These are phyloP conservation scores for Okapia johnstoni DNA, from an alignment of 2,113 vertebrate species.

Conservation along the genomic window DNA sequence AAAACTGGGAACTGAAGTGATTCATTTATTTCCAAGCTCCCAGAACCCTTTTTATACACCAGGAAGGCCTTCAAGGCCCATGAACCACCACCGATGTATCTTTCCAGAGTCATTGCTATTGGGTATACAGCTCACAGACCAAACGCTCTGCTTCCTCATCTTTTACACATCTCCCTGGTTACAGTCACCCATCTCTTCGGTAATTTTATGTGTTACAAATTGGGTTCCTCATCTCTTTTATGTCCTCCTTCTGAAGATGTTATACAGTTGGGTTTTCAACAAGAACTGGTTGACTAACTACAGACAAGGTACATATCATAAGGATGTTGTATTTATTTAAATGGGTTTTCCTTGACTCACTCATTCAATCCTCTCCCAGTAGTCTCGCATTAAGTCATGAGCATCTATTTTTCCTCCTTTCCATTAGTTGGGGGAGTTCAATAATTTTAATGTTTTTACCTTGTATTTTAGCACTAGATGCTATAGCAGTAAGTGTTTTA, in stretches of 20 bases:
- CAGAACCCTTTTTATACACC: not conserved
- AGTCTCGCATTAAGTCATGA: conserved; percentile 16
- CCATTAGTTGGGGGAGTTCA: conserved; percentile 19
- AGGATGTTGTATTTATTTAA: conserved; percentile 21
- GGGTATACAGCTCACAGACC: not conserved
- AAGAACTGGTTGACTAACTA: not conserved
- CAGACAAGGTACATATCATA: not conserved
- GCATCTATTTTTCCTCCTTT: not conserved
- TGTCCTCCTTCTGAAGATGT: not conserved
- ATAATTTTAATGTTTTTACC: conserved; percentile 47
- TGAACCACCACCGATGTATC: not conserved
- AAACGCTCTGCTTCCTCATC: not conserved
- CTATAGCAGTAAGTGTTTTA: conserved; percentile 5
- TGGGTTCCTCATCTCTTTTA: not conserved
- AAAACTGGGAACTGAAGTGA: not conserved
- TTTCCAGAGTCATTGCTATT: not conserved
- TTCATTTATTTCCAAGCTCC: not conserved
- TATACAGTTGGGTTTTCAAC: not conserved
- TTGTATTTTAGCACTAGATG: conserved; percentile 1
- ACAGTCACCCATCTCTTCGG: not conserved
- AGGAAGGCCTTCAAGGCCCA: not conserved
- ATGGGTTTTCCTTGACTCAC: not conserved
- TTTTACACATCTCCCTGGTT: not conserved
- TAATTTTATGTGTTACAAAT: not conserved
- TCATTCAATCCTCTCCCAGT: not conserved